Base-by-base conservation (phyloP, 2,888 invertebrate genomes). In the Phengaris alcon region DNA sequence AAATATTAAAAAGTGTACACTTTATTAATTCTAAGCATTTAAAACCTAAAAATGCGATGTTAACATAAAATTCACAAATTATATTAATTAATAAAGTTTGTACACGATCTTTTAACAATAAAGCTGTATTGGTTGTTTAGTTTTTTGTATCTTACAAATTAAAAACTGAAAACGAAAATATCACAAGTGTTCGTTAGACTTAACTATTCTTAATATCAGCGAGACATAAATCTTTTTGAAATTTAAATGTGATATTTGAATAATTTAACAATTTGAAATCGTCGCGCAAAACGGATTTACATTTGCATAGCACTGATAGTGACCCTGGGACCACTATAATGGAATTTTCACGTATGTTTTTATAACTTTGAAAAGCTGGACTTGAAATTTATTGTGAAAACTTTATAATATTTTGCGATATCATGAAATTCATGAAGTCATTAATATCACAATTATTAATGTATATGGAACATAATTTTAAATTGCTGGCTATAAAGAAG, bases 211-310 rank as follows among this genome's bases (percentile, higher is more conserved):
- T 44, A 77, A 76, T 73, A 76, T 76, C 70, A 78, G 57, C 74
- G 57, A 72, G 77, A 55, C 77, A 77, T 76, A 85, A 86, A 85
- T 85, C 83, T 79, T 81, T 81, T 83, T 84, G 84, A 86, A 83
- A 81, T 84, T 84, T 84, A 85, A 86, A 86, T 83, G 84, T 83
- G 82, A 80, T 83, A 86, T 87, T 86, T 87, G 84, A 87, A 88
- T 87, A 88, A 88, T 87, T 87, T 85, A 84, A 84, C 86, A 82
- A 86, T 87, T 87, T 86, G 82, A 81, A 84, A 85, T 84, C 85
- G 84, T 78, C 77, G 79, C 77, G 78, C 73, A 77, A 76, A 73
- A 77, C 76, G 75, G 75, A 77, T 75, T 76, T 77, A 51, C 73
- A 87, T 88, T 88, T 86, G 82, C 87, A 88, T 88, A 87, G 76